Evolutionary conservation across 2,113 vertebrate genomes (phyloP).

Genomic region (Myotis brandtii): DNA sequence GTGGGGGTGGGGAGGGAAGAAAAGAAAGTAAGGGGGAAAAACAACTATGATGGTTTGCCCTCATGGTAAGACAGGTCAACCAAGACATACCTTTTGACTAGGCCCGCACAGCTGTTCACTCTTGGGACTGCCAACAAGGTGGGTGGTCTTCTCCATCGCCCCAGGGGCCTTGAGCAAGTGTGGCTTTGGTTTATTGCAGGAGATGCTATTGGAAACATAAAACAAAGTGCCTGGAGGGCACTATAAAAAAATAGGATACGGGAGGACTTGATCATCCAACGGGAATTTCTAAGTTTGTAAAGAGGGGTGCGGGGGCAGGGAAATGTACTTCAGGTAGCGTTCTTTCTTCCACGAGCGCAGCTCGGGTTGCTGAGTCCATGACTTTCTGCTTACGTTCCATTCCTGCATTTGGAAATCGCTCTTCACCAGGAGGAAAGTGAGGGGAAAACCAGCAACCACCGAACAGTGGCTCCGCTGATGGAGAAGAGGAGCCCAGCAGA

Average conservation of each 20-base stretch:
- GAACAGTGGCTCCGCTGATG: conserved; percentile 8
- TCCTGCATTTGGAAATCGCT: conserved; percentile 79
- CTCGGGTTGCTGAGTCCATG: conserved; percentile 60
- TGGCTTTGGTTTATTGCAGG: conserved; percentile 91
- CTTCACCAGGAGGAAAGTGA: conserved; percentile 81
- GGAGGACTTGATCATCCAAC: conserved; percentile 74
- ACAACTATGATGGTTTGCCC: conserved; percentile 60
- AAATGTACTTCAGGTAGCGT: conserved; percentile 79
- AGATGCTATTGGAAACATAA: conserved; percentile 88
- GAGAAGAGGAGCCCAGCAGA: conserved; percentile 72
- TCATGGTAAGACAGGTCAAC: conserved; percentile 61
- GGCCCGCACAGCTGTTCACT: conserved; percentile 77
- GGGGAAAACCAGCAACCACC: conserved; percentile 41
- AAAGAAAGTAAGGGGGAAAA: not conserved
- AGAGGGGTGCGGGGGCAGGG: conserved; percentile 71
- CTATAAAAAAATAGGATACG: conserved; percentile 82
- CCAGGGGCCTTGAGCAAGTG: conserved; percentile 86
- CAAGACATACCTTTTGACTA: conserved; percentile 87
- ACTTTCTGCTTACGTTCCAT: conserved; percentile 81
- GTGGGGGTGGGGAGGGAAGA: not conserved
- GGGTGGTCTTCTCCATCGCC: conserved; percentile 85
- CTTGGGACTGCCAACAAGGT: conserved; percentile 81
- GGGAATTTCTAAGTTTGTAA: conserved; percentile 72
- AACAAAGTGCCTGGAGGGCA: conserved; percentile 87
- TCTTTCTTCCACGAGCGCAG: conserved; percentile 80